phyloP scores from a whole-genome alignment of 2,888 invertebrate genomes.

The Seira musarum region DNA sequence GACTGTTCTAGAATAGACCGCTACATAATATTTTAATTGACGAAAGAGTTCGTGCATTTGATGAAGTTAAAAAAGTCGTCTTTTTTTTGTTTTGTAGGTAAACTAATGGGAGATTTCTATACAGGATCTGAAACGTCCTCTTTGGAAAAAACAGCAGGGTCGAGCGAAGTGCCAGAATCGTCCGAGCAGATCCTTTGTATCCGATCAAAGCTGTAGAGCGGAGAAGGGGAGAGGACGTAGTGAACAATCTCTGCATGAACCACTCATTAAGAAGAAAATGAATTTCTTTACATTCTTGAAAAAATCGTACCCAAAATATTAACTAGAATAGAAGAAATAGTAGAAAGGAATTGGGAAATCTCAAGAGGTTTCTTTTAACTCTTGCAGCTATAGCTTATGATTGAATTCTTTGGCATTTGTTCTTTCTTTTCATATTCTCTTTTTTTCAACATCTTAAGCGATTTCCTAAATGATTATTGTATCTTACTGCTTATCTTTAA shows the following conservation, averaged over 20 bases:
- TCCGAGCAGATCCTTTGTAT: constrained; percentile 48
- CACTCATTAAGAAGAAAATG: background rate
- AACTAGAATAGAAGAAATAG: too few relatives aligned
- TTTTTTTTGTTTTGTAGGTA: constrained; percentile 42
- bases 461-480: background rate
- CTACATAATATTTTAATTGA: constrained; percentile 13
- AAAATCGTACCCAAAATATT: background rate
- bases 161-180: constrained; percentile 27
- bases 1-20: constrained; percentile 32
- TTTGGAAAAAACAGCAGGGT: constrained; percentile 14
- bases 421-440: background rate
- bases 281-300: too few relatives aligned
- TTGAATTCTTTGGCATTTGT: background rate
- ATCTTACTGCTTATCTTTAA: background rate
- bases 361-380: background rate
- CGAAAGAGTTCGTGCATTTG: background rate
- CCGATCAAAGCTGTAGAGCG: constrained; percentile 41
- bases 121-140: constrained; percentile 18
- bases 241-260: constrained; percentile 5
- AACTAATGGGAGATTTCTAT: constrained; percentile 54
- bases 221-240: background rate
- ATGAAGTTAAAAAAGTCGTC: background rate
- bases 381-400: background rate
- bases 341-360: background rate
- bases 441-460: background rate